Conservation (phyloP, 2,888 invertebrate species). For the Cheilosia soror region DNA sequence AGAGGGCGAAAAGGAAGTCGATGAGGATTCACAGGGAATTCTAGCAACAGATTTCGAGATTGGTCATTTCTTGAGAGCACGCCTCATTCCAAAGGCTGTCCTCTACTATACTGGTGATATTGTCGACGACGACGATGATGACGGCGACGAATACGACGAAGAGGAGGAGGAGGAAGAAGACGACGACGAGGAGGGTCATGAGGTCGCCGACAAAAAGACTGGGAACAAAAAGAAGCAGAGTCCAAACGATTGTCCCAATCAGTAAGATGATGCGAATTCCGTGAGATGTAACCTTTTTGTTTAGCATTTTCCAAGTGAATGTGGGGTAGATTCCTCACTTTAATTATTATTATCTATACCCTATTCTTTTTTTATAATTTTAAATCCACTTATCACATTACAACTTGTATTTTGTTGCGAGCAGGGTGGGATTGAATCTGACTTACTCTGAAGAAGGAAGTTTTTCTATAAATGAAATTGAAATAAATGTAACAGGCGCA, state of each 20-base stretch:
- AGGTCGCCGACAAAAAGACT: slow-evolving; percentile 78
- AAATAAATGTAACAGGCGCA: slow-evolving; percentile 55
- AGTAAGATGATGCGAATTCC: slow-evolving; percentile 84
- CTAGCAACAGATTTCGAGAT: slow-evolving; percentile 98
- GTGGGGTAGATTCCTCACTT: slow-evolving; percentile 5
- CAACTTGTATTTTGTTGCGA: slow-evolving; percentile 47
- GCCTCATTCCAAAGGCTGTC: slow-evolving; percentile 98
- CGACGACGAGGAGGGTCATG: slow-evolving; percentile 85
- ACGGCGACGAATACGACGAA: slow-evolving; percentile 87
- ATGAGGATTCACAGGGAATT: slow-evolving; percentile 92
- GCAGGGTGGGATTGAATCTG: slow-evolving; percentile 52
- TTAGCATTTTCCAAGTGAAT: slow-evolving; percentile 45
- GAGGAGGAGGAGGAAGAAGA: slow-evolving; percentile 86
- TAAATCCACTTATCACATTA: slow-evolving; percentile 62
- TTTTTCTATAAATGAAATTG: slow-evolving; percentile 39
- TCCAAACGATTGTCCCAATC: slow-evolving; percentile 89
- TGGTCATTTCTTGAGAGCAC: slow-evolving; percentile 98
- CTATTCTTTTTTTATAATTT: slow-evolving; percentile 37
- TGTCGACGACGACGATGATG: slow-evolving; percentile 91
- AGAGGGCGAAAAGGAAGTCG: slow-evolving; percentile 92
- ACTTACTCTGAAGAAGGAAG: slow-evolving; percentile 23
- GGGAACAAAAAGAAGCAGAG: slow-evolving; percentile 80
- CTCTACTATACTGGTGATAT: slow-evolving; percentile 97
- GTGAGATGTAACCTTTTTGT: slow-evolving; percentile 30
- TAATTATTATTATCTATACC: slow-evolving; percentile 25